A percentile compares a stretch with the other conserved stretches of the same genome.
These are phyloP conservation scores for Drosophila orosa DNA, from an alignment of 1,140 invertebrate genomes.

Conservation along the genomic window DNA sequence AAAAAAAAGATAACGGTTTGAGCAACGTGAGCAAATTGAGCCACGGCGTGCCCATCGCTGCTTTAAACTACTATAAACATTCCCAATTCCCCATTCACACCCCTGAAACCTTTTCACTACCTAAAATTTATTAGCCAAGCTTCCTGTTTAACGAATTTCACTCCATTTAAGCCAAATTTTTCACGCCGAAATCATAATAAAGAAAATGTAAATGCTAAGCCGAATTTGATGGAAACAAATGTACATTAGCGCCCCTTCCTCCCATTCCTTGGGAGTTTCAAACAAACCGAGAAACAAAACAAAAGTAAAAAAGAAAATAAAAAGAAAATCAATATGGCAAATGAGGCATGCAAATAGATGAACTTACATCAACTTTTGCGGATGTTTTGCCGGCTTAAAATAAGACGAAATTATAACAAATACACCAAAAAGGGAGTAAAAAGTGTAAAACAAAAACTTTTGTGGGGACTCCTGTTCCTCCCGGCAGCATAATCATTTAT, in stretches of 20 bases:
- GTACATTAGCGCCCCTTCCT: constrained; percentile 18
- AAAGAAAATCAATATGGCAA: constrained; percentile 57
- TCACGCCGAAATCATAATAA: constrained; percentile 28
- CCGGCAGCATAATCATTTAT: constrained; percentile 74
- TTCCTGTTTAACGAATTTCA: background rate
- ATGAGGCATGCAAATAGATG: constrained; percentile 62
- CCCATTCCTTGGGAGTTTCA: background rate
- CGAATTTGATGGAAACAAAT: constrained; percentile 41
- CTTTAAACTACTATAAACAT: too few species aligned
- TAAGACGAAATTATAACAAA: constrained; percentile 25
- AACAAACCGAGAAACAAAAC: constrained; percentile 2
- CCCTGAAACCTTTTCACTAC: background rate
- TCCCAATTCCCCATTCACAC: too few species aligned
- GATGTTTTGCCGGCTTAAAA: constrained; percentile 19
- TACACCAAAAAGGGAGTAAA: constrained; percentile 6
- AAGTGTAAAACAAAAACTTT: constrained; percentile 57
- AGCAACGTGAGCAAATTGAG: too few species aligned
- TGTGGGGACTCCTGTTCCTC: background rate
- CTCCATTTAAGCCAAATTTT: constrained; percentile 21
- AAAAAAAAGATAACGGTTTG: too few species aligned
- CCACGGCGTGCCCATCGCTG: too few species aligned
- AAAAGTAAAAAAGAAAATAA: constrained; percentile 10
- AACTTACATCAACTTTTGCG: constrained; percentile 40
- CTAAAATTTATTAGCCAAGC: background rate
- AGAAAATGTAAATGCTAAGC: constrained; percentile 31